A percentile compares a stretch with the other conserved stretches of the same genome.
phyloP scores from a whole-genome alignment of 2,113 vertebrate genomes.

The Ondatra zibethicus region DNA sequence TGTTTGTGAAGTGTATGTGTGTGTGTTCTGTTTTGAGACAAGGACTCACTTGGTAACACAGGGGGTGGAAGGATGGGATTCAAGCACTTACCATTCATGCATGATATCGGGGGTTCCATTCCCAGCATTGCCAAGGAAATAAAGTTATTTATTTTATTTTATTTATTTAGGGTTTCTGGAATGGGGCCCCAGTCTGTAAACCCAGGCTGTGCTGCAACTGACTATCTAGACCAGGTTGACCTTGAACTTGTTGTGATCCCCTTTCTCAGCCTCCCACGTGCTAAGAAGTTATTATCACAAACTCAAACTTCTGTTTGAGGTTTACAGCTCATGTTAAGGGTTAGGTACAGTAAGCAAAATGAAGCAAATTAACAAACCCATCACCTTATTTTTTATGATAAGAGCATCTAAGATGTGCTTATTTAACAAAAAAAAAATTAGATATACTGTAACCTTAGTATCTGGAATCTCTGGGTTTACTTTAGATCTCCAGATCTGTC shows the following conservation, averaged over 20 bases:
- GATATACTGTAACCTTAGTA: not conserved
- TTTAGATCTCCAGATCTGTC: not conserved
- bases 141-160: not conserved
- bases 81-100: not conserved
- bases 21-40: not conserved
- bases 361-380: not conserved
- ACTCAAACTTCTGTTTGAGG: not conserved
- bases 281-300: not conserved
- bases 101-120: not conserved
- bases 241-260: not conserved
- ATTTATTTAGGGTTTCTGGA: not conserved
- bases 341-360: not conserved
- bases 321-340: not conserved
- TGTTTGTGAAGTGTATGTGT: not conserved
- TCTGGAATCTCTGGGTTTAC: too few species aligned
- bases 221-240: not conserved
- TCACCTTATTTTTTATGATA: constrained; percentile 5
- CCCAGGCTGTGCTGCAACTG: not conserved
- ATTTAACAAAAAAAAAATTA: not conserved
- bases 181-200: not conserved
- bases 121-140: not conserved
- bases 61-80: not conserved
- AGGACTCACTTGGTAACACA: too few species aligned
- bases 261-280: not conserved
- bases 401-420: not conserved